phyloP scores from a whole-genome alignment of 2,888 invertebrate genomes.

The Epirrhoe tristata region DNA sequence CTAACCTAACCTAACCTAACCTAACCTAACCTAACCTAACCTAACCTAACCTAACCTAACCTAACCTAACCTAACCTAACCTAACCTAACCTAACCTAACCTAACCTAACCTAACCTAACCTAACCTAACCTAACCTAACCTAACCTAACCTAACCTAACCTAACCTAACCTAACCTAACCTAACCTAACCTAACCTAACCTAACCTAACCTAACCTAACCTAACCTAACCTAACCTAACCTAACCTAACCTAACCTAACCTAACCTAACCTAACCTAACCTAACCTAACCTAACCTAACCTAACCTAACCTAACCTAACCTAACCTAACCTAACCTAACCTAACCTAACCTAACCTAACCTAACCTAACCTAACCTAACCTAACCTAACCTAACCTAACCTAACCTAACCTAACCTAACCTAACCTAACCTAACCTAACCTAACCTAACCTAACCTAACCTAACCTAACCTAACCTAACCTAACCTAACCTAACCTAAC shows the following conservation, averaged over 20 bases:
- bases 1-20: constrained; percentile 37
- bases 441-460: constrained; percentile 31
- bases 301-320: constrained; percentile 24
- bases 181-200: constrained; percentile 42
- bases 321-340: constrained; percentile 26
- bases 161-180: constrained; percentile 39
- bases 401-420: constrained; percentile 28
- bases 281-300: constrained; percentile 28
- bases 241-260: constrained; percentile 36
- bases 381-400: constrained; percentile 22
- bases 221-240: constrained; percentile 39
- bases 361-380: constrained; percentile 33
- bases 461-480: constrained; percentile 29
- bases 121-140: constrained; percentile 26
- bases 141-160: constrained; percentile 29
- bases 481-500: constrained; percentile 30
- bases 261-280: constrained; percentile 29
- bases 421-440: constrained; percentile 27
- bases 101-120: constrained; percentile 37
- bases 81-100: constrained; percentile 37
- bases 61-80: constrained; percentile 38
- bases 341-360: constrained; percentile 30
- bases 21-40: constrained; percentile 34
- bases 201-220: constrained; percentile 44
- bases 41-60: constrained; percentile 37